Evolutionary conservation across 2,113 vertebrate genomes (phyloP), one percentile per base, ranked within the genome.

Genomic region (Varanus salvator): DNA sequence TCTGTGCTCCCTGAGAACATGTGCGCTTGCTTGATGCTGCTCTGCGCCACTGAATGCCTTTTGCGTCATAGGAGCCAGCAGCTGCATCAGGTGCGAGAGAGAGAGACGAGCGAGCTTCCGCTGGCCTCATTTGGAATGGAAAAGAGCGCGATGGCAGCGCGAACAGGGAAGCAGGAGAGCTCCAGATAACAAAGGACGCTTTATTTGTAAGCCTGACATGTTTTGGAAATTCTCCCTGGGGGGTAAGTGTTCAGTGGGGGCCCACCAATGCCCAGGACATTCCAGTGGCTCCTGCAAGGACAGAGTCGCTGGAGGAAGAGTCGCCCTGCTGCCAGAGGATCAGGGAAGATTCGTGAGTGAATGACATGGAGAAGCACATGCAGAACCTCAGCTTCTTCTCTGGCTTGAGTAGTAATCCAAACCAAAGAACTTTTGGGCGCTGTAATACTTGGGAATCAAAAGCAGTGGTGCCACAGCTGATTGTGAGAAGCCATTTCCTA

Each of bases 11-110:
- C 72, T 25, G 44, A 3, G 48, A 17, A 93, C 38, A 8, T 7
- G 8, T 8, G 48, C 6, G 89, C 66, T 74, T 89, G 87, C 0
- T 31, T 92, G 75, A 11, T 0, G 69, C 82, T 86, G 93, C 91
- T 91, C 94, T 89, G 88, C 91, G 88, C 86, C 0, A 9, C 68
- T 84, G 69, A 90, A 9, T 88, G 86, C 94, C 83, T 68, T 23
- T 64, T 89, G 76, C 54, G 31, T 74, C 48, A 31, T 21, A 9
- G 1, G 75, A 87, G 84, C 84, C 15, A 44, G 85, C 2, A 2
- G 50, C 82, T 57, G 90, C 93, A 93, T 90, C 94, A 85, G 29
- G 80, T 1, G 1, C 1, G 8, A 15, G 27, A 9, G 23, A 75
- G 50, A 90, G 25, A 60, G n/a, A 83, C 21, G 86, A 44, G 19